phyloP scores from a whole-genome alignment of 1,140 invertebrate species.

The Lerema accius region DNA sequence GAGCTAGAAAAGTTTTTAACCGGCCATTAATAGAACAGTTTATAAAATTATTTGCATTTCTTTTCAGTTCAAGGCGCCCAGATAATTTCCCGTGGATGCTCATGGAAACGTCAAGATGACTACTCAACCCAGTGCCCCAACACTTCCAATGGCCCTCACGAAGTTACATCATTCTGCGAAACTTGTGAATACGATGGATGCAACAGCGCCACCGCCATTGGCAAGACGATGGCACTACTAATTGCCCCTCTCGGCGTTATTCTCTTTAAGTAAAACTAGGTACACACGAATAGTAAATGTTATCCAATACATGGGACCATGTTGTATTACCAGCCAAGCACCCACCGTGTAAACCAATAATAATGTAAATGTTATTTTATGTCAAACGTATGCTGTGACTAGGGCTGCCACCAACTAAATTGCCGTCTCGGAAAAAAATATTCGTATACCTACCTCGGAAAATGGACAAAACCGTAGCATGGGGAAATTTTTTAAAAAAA shows the following conservation, averaged over 20 bases:
- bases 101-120: constrained; percentile 82
- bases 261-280: constrained; percentile 64
- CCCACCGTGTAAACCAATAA: constrained; percentile 49
- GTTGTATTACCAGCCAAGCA: constrained; percentile 30
- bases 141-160: constrained; percentile 72
- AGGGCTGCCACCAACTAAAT: too few species aligned
- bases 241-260: constrained; percentile 69
- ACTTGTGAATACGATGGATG: constrained; percentile 83
- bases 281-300: constrained; percentile 13
- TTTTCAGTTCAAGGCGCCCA: constrained; percentile 79
- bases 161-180: constrained; percentile 82
- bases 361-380: not conserved
- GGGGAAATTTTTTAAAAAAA: too few species aligned
- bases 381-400: too few species aligned
- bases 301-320: constrained; percentile 47
- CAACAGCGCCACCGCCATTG: constrained; percentile 76
- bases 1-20: too few species aligned
- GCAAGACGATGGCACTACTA: constrained; percentile 72
- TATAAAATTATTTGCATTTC: too few species aligned
- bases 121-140: constrained; percentile 80
- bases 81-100: constrained; percentile 82
- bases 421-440: too few species aligned
- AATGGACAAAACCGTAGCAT: too few species aligned
- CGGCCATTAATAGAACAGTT: too few species aligned
- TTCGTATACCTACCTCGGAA: too few species aligned